These are phyloP conservation scores for Bombus terrestris DNA, from an alignment of 1,140 invertebrate genomes.

Conservation along the genomic window DNA sequence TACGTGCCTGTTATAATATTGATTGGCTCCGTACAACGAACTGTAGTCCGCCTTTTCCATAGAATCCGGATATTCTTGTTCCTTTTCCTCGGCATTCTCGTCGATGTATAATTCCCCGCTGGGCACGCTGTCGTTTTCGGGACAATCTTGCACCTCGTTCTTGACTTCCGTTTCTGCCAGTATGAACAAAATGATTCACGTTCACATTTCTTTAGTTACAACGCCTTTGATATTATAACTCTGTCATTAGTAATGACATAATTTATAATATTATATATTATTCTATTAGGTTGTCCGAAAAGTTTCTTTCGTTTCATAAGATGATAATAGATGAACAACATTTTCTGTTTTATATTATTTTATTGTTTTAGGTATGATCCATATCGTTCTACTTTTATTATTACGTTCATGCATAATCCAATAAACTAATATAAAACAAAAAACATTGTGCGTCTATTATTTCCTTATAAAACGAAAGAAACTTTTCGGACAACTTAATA, in stretches of 20 bases:
- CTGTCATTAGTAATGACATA: background rate
- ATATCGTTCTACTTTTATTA: too few species aligned
- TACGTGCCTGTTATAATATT: conserved; percentile 87
- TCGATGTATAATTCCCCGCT: conserved; percentile 80
- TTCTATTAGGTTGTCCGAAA: too few species aligned
- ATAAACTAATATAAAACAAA: too few species aligned
- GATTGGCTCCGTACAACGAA: conserved; percentile 82
- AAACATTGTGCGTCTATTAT: too few species aligned
- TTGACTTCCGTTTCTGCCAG: conserved; percentile 80
- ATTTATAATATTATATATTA: background rate
- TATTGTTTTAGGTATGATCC: too few species aligned
- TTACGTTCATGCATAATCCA: too few species aligned
- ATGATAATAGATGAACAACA: too few species aligned
- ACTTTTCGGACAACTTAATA: too few species aligned
- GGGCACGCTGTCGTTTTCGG: conserved; percentile 79
- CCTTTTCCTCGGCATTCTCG: conserved; percentile 80
- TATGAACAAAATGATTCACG: conserved; percentile 29
- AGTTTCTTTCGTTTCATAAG: too few species aligned
- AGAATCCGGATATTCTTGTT: conserved; percentile 79
- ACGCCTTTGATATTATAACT: background rate
- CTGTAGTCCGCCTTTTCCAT: conserved; percentile 81
- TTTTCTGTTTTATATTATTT: too few species aligned
- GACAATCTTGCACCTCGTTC: conserved; percentile 80
- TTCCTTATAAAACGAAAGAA: too few species aligned
- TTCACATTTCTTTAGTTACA: conserved; percentile 9